Base-by-base conservation (phyloP, 2,113 vertebrate species). In the Cochlearius cochlearius region DNA sequence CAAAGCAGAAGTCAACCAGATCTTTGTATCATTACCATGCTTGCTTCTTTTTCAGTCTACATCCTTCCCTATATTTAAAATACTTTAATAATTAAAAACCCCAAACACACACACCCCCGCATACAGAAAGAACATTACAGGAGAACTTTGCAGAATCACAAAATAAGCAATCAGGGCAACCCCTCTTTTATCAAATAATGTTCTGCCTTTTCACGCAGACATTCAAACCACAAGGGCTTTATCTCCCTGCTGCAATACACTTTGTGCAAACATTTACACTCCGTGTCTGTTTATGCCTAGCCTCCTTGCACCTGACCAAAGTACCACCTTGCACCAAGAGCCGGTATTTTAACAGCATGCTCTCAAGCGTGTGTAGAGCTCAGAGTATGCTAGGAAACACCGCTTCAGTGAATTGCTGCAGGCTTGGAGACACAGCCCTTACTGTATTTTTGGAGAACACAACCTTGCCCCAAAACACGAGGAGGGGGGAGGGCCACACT, bases 291-390 rank as follows among this genome's bases (percentile, higher is more conserved):
- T 77, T 59, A 71, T 47, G 13, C 47, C 52, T 23, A 41, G 15
- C 60, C n/a, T 75, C 2, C 0, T 85, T 87, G 63, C 90, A 90
- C 88, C 38, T 47, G 68, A 38, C 25, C 45, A 6, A 92, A 89
- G 63, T 8, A 62, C 41, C 34, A 39, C 68, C 68, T 74, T 17
- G 19, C 19, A 53, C 15, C 18, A 49, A 43, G 0, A 60, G 75
- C 32, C 20, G 29, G 14, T 36, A 52, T 50, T 75, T 64, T 45
- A 73, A 77, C 34, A 45, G 50, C 12, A 36, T 3, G 27, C 16
- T 84, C 49, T 72, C 41, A 59, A 63, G 55, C 0, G 2, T 4
- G 63, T 0, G 0, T 2, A 39, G 30, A 66, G 27, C 23, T 36
- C 53, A 4, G 74, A 66, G 16, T 21, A 43, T 1, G 1, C 55